phyloP scores from a whole-genome alignment of 2,797 vertebrate species.

The Linurgus olivaceus region DNA sequence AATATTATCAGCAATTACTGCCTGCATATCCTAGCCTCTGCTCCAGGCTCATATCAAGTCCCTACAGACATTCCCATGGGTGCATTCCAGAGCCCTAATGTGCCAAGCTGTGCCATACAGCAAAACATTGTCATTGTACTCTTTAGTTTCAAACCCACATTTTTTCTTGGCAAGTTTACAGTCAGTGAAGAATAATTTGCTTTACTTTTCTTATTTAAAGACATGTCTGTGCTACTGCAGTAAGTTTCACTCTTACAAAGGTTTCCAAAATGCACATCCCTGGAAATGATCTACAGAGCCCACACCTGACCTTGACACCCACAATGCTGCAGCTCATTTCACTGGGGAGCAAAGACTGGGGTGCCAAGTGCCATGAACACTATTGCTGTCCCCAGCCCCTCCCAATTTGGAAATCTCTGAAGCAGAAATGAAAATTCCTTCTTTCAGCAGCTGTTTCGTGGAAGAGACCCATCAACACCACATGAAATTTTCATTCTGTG shows the following conservation, averaged over 20 bases:
- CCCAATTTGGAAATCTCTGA: neutral
- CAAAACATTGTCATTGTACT: neutral
- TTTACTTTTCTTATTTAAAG: neutral
- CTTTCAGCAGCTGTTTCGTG: neutral
- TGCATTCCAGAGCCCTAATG: neutral
- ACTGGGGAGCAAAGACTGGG: neutral
- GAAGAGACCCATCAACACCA: neutral
- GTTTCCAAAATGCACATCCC: neutral
- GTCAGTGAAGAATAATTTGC: neutral
- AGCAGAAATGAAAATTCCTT: neutral
- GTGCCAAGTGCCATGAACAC: neutral
- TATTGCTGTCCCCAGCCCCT: rapidly evolving
- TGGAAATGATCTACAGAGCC: neutral
- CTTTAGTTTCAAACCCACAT: neutral
- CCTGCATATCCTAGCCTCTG: neutral
- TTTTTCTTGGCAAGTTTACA: neutral
- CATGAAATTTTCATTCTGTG: neutral
- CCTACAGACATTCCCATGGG: neutral
- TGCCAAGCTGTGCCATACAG: neutral
- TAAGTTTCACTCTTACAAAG: neutral
- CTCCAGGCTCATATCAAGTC: neutral
- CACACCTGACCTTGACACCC: neutral
- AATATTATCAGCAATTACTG: neutral
- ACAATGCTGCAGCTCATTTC: neutral
- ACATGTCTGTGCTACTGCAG: neutral